These are phyloP conservation scores for Colius striatus DNA, from an alignment of 2,113 vertebrate species.

Conservation along the genomic window DNA sequence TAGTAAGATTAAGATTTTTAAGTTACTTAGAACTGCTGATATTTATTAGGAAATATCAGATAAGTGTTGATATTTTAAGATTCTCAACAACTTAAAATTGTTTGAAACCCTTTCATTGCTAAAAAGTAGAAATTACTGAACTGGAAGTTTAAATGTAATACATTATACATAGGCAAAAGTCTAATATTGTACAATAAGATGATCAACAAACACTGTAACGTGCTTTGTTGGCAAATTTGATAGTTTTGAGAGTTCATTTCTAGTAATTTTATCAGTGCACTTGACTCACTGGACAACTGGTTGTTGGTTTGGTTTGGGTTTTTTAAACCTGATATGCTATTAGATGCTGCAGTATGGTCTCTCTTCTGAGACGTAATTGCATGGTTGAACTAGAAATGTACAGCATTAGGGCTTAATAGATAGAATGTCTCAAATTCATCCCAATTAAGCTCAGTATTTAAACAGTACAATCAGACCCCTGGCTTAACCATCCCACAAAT, in stretches of 20 bases:
- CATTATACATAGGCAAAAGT: neutral
- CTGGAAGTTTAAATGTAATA: neutral
- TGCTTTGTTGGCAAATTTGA: neutral
- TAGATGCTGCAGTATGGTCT: neutral
- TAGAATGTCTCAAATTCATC: neutral
- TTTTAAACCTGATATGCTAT: too few species aligned
- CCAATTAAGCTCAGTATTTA: neutral
- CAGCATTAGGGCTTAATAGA: neutral
- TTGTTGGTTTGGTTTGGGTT: too few species aligned
- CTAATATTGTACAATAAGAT: neutral
- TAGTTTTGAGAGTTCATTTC: neutral
- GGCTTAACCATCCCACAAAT: neutral
- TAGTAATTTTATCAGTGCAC: neutral
- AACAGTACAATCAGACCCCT: neutral
- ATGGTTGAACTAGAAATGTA: neutral
- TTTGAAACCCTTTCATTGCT: neutral
- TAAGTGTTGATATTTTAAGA: neutral
- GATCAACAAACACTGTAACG: neutral
- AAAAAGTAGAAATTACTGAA: neutral
- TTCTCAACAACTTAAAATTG: too few species aligned
- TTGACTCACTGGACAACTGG: neutral
- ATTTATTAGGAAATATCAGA: neutral
- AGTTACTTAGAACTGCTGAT: neutral
- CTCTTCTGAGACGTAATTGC: neutral
- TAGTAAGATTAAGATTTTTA: neutral